These are phyloP conservation scores for Phortica okadai DNA, from an alignment of 2,888 invertebrate genomes.

Conservation along the genomic window DNA sequence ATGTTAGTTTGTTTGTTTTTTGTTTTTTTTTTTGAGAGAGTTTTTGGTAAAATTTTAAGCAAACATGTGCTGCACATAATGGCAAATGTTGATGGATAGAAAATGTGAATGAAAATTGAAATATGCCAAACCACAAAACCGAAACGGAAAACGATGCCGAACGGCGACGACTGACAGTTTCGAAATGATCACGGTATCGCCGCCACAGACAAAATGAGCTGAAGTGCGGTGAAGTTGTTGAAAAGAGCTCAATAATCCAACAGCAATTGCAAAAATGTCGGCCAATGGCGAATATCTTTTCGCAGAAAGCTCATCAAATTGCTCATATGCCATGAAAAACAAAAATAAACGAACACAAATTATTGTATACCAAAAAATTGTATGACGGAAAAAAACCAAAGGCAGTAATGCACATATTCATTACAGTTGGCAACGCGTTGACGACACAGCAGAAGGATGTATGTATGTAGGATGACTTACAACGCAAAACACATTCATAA, in stretches of 20 bases:
- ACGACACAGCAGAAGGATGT: background rate
- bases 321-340: conserved; percentile 8
- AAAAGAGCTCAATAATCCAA: conserved; percentile 1
- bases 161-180: background rate
- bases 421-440: conserved; percentile 16
- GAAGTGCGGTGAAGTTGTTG: background rate
- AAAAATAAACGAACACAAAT: background rate
- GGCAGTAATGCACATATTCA: conserved; percentile 2
- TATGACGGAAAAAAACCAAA: background rate
- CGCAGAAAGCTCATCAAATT: conserved; percentile 15
- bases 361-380: background rate
- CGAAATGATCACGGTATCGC: no score
- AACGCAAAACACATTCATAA: background rate
- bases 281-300: conserved; percentile 3
- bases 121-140: conserved; percentile 60
- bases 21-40: background rate
- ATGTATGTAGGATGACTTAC: background rate
- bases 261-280: conserved; percentile 11
- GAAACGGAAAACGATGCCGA: conserved; percentile 37
- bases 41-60: conserved; percentile 9
- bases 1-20: background rate
- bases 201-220: no score
- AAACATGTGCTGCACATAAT: conserved; percentile 11
- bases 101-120: conserved; percentile 65
- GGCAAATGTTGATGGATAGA: conserved; percentile 5